Conservation (phyloP, 1,140 invertebrate species). For the Stenopsyche tienmushanensis region DNA sequence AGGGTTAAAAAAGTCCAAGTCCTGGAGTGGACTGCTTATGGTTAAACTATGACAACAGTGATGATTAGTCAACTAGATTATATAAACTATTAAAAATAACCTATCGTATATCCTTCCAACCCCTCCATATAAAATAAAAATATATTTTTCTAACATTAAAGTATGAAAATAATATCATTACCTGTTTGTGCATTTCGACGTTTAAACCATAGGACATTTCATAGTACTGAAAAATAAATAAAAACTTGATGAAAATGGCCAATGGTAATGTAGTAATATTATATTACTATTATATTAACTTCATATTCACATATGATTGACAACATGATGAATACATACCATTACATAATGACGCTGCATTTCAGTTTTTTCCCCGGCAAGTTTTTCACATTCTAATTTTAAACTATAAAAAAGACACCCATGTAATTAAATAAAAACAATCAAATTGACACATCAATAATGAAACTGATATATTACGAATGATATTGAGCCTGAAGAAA, state of each 20-base stretch:
- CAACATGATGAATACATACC: constrained; percentile 76
- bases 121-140: neutral
- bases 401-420: constrained; percentile 59
- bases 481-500: constrained; percentile 98
- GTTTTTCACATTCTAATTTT: constrained; percentile 92
- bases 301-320: neutral
- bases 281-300: neutral
- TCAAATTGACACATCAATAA: no score
- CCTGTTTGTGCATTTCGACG: constrained; percentile 99
- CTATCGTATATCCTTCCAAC: no score
- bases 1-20: no score
- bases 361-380: constrained; percentile 96
- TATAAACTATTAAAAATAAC: no score
- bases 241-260: neutral
- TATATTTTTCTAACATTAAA: constrained; percentile 9
- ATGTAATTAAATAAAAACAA: constrained; percentile 13
- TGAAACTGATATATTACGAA: constrained; percentile 82
- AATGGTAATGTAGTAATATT: constrained; percentile 2
- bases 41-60: no score
- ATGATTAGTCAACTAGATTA: no score
- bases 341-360: constrained; percentile 98
- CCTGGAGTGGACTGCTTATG: no score
- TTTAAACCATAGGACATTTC: constrained; percentile 99
- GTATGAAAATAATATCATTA: constrained; percentile 50
- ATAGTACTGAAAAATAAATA: constrained; percentile 88